phyloP scores from a whole-genome alignment of 2,888 invertebrate genomes.

The Philonicus albiceps region DNA sequence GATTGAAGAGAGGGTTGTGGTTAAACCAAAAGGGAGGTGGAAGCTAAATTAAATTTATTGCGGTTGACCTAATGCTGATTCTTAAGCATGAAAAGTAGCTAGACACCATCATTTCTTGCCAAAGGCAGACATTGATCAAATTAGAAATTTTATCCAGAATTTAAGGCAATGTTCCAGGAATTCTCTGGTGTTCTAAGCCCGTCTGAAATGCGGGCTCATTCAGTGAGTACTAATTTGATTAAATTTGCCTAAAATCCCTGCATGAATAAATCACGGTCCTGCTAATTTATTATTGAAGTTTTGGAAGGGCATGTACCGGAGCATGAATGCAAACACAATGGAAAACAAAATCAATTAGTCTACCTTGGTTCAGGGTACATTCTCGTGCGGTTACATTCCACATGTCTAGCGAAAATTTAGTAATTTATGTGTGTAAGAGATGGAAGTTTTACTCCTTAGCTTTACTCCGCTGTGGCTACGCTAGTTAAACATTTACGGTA shows the following conservation, averaged over 20 bases:
- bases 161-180: neutral
- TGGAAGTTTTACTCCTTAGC: neutral
- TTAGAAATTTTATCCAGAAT: neutral
- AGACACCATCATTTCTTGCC: neutral
- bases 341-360: constrained; percentile 21
- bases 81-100: neutral
- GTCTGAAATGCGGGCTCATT: neutral
- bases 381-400: neutral
- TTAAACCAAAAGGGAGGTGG: neutral
- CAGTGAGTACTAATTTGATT: neutral
- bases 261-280: constrained; percentile 4
- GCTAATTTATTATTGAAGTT: constrained; percentile 18
- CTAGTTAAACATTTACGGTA: neutral
- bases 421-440: neutral
- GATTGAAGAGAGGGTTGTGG: neutral
- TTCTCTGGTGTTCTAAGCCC: neutral
- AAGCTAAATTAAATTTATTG: neutral
- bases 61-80: neutral
- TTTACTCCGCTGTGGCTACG: neutral
- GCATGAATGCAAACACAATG: neutral
- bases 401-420: constrained; percentile 2
- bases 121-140: neutral
- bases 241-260: neutral
- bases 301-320: neutral
- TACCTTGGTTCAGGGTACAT: neutral